These are phyloP conservation scores for Pseudachorutes palmiensis DNA, from an alignment of 1,140 invertebrate species.

Conservation along the genomic window DNA sequence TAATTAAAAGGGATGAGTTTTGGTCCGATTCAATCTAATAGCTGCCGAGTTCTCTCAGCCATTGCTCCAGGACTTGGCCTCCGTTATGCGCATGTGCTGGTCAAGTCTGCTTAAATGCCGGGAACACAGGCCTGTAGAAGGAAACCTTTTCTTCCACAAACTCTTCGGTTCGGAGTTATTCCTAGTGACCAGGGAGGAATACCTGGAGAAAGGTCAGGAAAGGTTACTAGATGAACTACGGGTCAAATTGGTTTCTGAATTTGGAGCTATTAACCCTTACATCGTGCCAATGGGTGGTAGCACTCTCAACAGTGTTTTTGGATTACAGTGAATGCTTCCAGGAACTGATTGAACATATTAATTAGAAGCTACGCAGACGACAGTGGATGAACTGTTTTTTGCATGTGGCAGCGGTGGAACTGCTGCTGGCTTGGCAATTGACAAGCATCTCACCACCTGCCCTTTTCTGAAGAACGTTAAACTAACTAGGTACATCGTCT, in stretches of 20 bases:
- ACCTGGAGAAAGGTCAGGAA: constrained; percentile 9
- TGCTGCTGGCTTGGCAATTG: constrained; percentile 11
- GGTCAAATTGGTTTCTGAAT: background rate
- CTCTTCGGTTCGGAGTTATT: constrained; percentile 10
- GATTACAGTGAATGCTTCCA: constrained; percentile 12
- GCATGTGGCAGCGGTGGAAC: constrained; percentile 15
- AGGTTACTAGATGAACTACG: constrained; percentile 2
- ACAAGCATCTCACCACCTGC: background rate
- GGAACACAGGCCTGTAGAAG: background rate
- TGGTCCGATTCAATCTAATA: constrained; percentile 13
- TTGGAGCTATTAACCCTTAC: constrained; percentile 1
- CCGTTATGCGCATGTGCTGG: constrained; percentile 1
- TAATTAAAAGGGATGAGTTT: constrained; percentile 15
- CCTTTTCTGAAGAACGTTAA: background rate
- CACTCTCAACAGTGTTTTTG: constrained; percentile 1
- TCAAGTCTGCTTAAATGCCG: no score
- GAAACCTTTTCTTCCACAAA: constrained; percentile 15
- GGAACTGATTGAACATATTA: constrained; percentile 4
- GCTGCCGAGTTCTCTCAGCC: constrained; percentile 5
- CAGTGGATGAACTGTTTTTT: constrained; percentile 13
- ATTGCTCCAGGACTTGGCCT: constrained; percentile 13
- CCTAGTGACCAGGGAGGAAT: constrained; percentile 6
- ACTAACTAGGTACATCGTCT: constrained; percentile 13
- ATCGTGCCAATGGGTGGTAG: constrained; percentile 17
- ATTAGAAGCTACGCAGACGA: background rate